Base-by-base conservation (phyloP, 1,140 invertebrate genomes). In the Tetraneura akinire region DNA sequence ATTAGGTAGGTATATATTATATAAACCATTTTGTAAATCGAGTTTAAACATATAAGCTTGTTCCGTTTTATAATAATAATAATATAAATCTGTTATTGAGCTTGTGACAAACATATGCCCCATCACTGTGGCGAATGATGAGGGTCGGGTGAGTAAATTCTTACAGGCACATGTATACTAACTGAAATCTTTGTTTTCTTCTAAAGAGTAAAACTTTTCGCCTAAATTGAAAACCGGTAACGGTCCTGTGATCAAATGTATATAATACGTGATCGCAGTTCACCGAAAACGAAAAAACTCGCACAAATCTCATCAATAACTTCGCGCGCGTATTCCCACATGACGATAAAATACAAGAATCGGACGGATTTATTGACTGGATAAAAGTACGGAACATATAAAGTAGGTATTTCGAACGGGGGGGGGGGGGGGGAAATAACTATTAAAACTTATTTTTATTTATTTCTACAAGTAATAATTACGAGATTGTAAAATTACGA, bases 191-290 rank as follows among this genome's bases (percentile, higher is more conserved):
- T 71, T 29, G 16, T 51, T 49, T 71, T 23, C 18, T 29, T 29
- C 47, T 1, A n/a, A 18, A n/a, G 26, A 70, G 26, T n/a, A 71
- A 71, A 49, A 51, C 45, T 71, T 71, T 71, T 29, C 45, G 45
- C 16, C 23, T 29, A 51, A 71, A 71, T 71, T 71, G 68, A 71
- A 71, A 71, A 71, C 47, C 16, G 68, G 68, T 51, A 51, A 71
- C 68, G 68, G 23, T 71, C 4, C 45, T 71, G 68, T 51, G 68
- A 71, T 71, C 68, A 51, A 71, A 71, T 71, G 45, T 51, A 29
- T 70, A 49, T 49, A 49, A 71, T 71, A 71, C 68, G 68, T 51
- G 68, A 71, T 71, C 68, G 47, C 26, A n/a, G 68, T 14, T 70
- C 23, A 8, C 45, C 14, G 18, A 70, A 47, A 70, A 49, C 45